Evolutionary conservation across 1,140 invertebrate genomes (phyloP).

Genomic region (Leptopilina boulardi): DNA sequence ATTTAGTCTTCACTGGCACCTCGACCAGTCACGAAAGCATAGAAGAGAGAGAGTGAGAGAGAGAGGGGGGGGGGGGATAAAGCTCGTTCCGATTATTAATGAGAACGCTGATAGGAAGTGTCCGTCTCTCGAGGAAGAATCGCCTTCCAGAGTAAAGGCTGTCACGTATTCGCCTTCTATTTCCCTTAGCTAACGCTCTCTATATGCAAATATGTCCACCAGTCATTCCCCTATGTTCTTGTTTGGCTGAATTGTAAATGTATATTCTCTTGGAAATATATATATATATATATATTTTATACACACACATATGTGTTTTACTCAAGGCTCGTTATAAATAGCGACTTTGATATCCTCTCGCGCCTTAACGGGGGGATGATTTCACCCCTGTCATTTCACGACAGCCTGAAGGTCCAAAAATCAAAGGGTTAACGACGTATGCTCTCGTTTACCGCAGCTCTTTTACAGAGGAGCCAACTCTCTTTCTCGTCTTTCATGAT

Average conservation of each 20-base stretch:
- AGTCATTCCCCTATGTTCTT: conserved; percentile 64
- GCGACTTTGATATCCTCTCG: conserved; percentile 73
- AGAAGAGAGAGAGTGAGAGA: too few species aligned
- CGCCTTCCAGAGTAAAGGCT: conserved; percentile 64
- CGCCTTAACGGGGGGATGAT: conserved; percentile 60
- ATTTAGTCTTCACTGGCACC: conserved; percentile 61
- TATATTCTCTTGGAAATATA: conserved; percentile 45
- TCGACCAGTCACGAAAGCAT: conserved; percentile 50
- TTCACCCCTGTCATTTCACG: conserved; percentile 57
- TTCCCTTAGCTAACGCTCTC: conserved; percentile 76
- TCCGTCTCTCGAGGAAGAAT: conserved; percentile 70
- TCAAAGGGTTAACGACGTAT: conserved; percentile 70
- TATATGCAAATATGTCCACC: conserved; percentile 74
- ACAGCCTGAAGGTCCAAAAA: conserved; percentile 63
- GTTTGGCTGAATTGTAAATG: conserved; percentile 56
- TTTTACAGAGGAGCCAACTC: not conserved
- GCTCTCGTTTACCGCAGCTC: conserved; percentile 28
- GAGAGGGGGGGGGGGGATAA: not conserved
- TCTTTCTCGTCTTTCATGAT: conserved; percentile 12
- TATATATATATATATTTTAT: conserved; percentile 49
- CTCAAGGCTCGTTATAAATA: conserved; percentile 70
- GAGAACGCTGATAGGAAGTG: conserved; percentile 69
- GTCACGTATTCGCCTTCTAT: conserved; percentile 76
- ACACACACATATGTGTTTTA: conserved; percentile 52
- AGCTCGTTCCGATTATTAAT: conserved; percentile 66